These are phyloP conservation scores for Cinclus cinclus DNA, from an alignment of 2,113 vertebrate species.

Conservation along the genomic window DNA sequence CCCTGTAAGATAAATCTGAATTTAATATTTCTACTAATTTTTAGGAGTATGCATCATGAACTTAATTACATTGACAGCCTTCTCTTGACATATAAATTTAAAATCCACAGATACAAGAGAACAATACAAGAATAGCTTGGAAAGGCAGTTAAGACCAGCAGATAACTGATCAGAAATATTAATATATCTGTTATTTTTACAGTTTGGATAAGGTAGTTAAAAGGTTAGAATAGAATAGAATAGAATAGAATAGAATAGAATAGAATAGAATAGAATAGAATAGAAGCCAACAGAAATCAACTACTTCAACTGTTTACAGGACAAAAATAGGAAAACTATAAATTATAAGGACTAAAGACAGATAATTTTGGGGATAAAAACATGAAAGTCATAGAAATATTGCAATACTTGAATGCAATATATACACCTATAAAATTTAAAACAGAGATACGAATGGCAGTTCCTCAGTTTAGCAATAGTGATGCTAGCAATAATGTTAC, in stretches of 20 bases:
- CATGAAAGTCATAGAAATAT: not conserved
- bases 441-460: not conserved
- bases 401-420: not conserved
- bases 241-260: not conserved
- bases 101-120: not conserved
- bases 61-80: not conserved
- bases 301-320: not conserved
- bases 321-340: not conserved
- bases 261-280: not conserved
- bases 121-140: not conserved
- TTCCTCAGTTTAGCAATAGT: not conserved
- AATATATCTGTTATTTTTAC: not conserved
- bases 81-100: not conserved
- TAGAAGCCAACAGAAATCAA: not conserved
- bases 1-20: not conserved
- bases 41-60: not conserved
- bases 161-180: not conserved
- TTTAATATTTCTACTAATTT: not conserved
- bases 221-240: not conserved
- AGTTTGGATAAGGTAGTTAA: not conserved
- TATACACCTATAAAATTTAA: not conserved
- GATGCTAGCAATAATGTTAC: not conserved
- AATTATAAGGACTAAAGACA: not conserved
- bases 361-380: not conserved
- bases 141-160: not conserved